Evolutionary conservation across 2,888 invertebrate genomes (phyloP), one percentile per base, ranked within the genome.

Genomic region (Antheraea yamamai): DNA sequence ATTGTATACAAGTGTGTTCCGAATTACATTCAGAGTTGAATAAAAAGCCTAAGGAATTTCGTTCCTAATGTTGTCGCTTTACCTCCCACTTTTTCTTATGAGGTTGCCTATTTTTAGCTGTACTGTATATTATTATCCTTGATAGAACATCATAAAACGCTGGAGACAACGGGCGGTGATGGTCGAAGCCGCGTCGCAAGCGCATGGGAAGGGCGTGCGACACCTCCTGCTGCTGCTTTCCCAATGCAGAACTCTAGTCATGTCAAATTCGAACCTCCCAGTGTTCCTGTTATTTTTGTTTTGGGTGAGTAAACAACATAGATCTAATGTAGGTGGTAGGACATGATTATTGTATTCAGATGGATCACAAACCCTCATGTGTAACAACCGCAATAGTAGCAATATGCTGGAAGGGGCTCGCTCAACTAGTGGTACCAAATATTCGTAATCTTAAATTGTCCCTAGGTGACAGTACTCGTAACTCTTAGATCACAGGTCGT

Each of bases 271-370:
- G 97, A 98, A 93, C 96, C 97, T 80, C 98, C 98, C 73, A 97
- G 96, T 89, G 97, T 98, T 85, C 98, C 98, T 76, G 98, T 98
- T 89, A 97, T 98, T 95, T 98, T 98, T 92, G 96, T 98, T 81
- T 96, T 98, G 90, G 98, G 97, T 97, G 89, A 94, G 95, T 61
- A 30, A 14, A 30, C 16, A 30, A 2, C 0, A 20, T n/a, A n/a
- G 16, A 51, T 16, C 8, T 3, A 58, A 58, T n/a, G 23, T 61
- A 1, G 23, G 16, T 55, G 4, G 20, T 55, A 20, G 7, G 18
- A n/a, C 4, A 55, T 20, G 18, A 20, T 20, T 18, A 20, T 55
- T 20, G 55, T 55, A 55, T 1, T n/a, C 7, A 55, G 4, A 1
- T 8, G 7, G 18, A 55, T 55, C 18, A 55, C 20, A n/a, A 20